A percentile compares a stretch with the other conserved stretches of the same genome.
Evolutionary conservation across 2,888 invertebrate genomes (phyloP).

Genomic region (Bombyx huttoni): DNA sequence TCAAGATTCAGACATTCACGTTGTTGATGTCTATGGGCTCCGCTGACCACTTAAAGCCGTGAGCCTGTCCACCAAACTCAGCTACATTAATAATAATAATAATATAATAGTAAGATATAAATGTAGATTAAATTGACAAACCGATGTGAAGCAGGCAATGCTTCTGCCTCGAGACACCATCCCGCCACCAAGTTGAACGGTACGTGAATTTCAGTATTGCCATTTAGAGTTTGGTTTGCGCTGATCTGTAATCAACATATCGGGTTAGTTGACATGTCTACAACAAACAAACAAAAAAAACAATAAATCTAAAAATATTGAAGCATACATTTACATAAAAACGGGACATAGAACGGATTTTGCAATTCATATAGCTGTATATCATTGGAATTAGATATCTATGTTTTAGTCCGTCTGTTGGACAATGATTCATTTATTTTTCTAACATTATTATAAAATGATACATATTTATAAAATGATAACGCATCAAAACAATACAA

Average conservation of each 20-base stretch:
- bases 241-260: constrained; percentile 47
- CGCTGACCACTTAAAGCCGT: too few species aligned
- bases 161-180: constrained; percentile 94
- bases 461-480: not conserved
- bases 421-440: too few species aligned
- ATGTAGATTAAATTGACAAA: constrained; percentile 10
- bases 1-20: too few species aligned
- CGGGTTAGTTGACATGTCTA: not conserved
- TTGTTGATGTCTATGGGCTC: too few species aligned
- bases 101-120: not conserved
- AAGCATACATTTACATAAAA: not conserved
- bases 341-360: not conserved
- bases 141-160: constrained; percentile 80
- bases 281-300: not conserved
- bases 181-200: constrained; percentile 91
- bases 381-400: too few species aligned
- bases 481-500: not conserved
- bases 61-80: too few species aligned
- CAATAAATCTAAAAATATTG: not conserved
- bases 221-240: constrained; percentile 63
- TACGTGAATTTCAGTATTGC: constrained; percentile 65
- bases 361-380: not conserved
- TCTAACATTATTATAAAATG: not conserved
- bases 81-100: too few species aligned
- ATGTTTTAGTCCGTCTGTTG: too few species aligned